Evolutionary conservation across 2,113 vertebrate genomes (phyloP).

Genomic region (Grus americana): DNA sequence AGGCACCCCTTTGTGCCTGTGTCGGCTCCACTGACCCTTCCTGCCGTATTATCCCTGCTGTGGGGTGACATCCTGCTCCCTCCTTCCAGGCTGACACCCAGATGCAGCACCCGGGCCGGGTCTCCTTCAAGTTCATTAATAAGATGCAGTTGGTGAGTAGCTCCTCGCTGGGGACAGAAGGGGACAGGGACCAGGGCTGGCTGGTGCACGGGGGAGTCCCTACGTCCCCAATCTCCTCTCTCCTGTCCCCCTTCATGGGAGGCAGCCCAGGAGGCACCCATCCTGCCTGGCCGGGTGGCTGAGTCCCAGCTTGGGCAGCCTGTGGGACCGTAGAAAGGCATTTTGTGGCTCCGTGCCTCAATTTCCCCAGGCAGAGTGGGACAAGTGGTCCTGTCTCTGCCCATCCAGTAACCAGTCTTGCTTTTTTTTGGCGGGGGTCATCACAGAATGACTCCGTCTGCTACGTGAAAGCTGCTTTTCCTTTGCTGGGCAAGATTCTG

Average conservation of each 20-base stretch:
- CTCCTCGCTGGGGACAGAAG: not conserved
- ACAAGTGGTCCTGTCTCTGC: not conserved
- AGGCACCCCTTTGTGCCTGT: not conserved
- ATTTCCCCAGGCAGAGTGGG: not conserved
- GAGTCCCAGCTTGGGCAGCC: not conserved
- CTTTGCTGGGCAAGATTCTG: slow-evolving; percentile 64
- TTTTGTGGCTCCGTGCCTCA: not conserved
- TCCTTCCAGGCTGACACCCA: slow-evolving; percentile 78
- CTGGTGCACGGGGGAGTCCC: not conserved
- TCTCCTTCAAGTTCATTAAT: slow-evolving; percentile 69
- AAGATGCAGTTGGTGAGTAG: slow-evolving; percentile 72
- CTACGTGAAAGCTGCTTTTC: slow-evolving; percentile 74
- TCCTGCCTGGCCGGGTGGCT: not conserved
- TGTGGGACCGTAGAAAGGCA: not conserved
- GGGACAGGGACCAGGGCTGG: not conserved
- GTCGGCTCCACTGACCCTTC: not conserved
- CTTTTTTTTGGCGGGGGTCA: not conserved
- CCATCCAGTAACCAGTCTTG: not conserved
- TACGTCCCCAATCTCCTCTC: not conserved
- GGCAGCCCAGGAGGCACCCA: not conserved
- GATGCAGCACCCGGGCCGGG: slow-evolving; percentile 72
- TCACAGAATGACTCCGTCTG: slow-evolving; percentile 63
- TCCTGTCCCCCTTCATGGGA: rapidly evolving
- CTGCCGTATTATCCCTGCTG: not conserved
- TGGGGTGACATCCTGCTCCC: not conserved